Conservation (phyloP, 2,797 vertebrate genomes). For the Syndactyla subalaris region DNA sequence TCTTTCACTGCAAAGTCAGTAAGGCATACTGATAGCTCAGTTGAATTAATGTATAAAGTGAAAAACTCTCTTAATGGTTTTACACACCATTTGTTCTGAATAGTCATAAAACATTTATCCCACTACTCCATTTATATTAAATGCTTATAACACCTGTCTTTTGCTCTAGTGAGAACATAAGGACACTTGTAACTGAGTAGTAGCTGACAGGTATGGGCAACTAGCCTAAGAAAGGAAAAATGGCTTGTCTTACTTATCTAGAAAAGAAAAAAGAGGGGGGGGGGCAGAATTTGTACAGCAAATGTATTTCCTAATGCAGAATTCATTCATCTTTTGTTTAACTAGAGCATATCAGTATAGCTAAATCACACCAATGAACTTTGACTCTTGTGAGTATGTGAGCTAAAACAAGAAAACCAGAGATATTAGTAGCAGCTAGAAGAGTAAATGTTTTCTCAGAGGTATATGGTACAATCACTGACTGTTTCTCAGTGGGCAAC, state of each 20-base stretch:
- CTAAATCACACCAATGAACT: not conserved
- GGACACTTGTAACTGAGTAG: not conserved
- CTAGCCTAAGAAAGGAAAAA: not conserved
- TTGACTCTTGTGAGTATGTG: not conserved
- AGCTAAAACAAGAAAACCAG: not conserved
- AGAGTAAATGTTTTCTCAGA: not conserved
- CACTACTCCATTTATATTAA: not conserved
- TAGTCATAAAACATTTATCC: not conserved
- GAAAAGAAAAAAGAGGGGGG: not conserved
- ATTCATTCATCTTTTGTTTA: not conserved
- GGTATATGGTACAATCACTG: not conserved
- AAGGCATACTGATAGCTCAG: not conserved
- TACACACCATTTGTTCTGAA: slow-evolving; percentile 8
- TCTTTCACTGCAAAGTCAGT: not conserved
- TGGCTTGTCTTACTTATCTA: not conserved
- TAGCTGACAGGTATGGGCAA: not conserved
- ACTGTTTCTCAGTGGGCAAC: not conserved
- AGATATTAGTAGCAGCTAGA: not conserved
- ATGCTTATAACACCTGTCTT: not conserved
- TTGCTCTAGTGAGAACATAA: not conserved
- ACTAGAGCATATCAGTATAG: not conserved
- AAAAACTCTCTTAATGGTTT: not conserved
- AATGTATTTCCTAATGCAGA: not conserved
- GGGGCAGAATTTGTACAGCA: not conserved
- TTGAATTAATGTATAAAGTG: not conserved